phyloP scores from a whole-genome alignment of 2,113 vertebrate genomes.

The Terrapene triunguis region DNA sequence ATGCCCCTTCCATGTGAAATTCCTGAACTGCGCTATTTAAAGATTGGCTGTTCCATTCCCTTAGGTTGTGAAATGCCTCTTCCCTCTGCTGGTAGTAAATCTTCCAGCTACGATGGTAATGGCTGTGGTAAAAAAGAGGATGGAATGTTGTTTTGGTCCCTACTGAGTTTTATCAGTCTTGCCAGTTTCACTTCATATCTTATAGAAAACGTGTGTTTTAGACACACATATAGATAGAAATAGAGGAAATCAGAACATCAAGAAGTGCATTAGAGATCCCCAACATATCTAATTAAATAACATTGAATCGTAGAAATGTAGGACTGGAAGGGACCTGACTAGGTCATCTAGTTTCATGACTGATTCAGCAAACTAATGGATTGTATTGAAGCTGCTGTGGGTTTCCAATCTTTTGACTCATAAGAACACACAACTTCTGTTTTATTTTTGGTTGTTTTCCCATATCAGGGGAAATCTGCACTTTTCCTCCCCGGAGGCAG shows the following conservation, averaged over 20 bases:
- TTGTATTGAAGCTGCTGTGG: neutral
- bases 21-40: neutral
- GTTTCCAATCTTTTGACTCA: rapidly evolving
- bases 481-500: neutral
- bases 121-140: rapidly evolving
- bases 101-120: neutral
- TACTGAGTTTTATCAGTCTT: neutral
- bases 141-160: neutral
- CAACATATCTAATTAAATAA: neutral
- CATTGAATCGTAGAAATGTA: neutral
- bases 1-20: rapidly evolving
- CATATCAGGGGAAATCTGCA: neutral
- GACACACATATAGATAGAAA: neutral
- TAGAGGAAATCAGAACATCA: rapidly evolving
- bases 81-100: neutral
- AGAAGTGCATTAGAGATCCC: no score
- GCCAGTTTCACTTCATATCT: neutral
- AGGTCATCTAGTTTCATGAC: neutral
- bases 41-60: neutral
- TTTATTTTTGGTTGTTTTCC: neutral
- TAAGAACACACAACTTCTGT: neutral
- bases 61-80: rapidly evolving
- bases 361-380: rapidly evolving
- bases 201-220: neutral
- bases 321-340: neutral